Base-by-base conservation (phyloP, 2,797 vertebrate genomes). In the Cynodonichthys magdalenae region DNA sequence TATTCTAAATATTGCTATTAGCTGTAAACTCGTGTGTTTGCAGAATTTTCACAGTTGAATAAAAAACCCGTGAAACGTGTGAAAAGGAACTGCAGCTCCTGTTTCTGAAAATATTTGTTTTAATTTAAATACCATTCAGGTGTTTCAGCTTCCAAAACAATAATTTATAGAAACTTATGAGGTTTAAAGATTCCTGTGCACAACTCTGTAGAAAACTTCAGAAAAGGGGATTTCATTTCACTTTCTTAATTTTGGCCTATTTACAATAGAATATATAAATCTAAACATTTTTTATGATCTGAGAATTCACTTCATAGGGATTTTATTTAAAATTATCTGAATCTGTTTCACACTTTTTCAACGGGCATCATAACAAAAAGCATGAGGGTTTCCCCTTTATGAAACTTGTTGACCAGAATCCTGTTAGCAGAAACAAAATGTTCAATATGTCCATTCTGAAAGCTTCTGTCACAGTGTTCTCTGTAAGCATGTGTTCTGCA, bases 401-500 rank as follows among this genome's bases (percentile, higher is more conserved):
- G 36, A 51, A 64, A 47, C 71, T 59, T 24, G 41, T 54, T 54
- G 36, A 44, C 45, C 34, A 53, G 20, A 55, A 17, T 59, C 36
- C 18, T 77, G 46, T 79, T 47, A 66, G 63, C 69, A 52, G 59
- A 66, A 73, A 66, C 48, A 48, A 65, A 63, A 54, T 56, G 53
- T 67, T 17, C 49, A 52, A 58, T 44, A 42, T 54, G 59, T 49
- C 65, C 48, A 44, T 59, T 42, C 34, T 77, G 52, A 60, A 58
- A 61, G 58, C 68, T 55, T 65, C 51, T 47, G 80, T 74, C 59
- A 60, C 78, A 64, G 63, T 71, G 69, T 87, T 36, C 67, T 85
- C 71, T 81, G 83, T 83, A 82, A 78, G 85, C 89, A 89, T 87
- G 86, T 83, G 81, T 84, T 82, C 73, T 88, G 82, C 81, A 78